A percentile compares a stretch with the other conserved stretches of the same genome.
These are phyloP conservation scores for Synergus itoensis DNA, from an alignment of 2,888 invertebrate species.

Conservation along the genomic window DNA sequence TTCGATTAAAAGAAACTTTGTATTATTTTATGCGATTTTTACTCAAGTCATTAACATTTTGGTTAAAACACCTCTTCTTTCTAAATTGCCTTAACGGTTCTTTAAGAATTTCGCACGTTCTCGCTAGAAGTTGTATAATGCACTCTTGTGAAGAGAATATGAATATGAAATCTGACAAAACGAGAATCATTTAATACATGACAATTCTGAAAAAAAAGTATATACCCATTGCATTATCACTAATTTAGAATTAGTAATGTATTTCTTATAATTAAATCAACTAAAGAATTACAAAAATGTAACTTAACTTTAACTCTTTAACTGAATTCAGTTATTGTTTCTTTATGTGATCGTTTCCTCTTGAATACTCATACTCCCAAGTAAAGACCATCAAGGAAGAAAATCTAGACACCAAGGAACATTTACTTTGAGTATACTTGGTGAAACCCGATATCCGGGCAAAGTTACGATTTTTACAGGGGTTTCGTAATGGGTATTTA, in stretches of 20 bases:
- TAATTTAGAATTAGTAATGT: too few species aligned
- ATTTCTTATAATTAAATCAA: not conserved
- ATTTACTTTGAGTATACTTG: constrained; percentile 18
- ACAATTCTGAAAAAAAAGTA: not conserved
- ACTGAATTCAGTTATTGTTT: constrained; percentile 30
- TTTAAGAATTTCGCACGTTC: not conserved
- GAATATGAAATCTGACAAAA: not conserved
- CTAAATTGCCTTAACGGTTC: not conserved
- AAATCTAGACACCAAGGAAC: constrained; percentile 20
- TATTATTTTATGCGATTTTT: not conserved
- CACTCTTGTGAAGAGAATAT: too few species aligned
- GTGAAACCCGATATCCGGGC: constrained; percentile 29
- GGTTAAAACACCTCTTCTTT: not conserved
- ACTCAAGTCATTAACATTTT: not conserved
- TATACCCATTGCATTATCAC: too few species aligned
- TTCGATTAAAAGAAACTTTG: not conserved
- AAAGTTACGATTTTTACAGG: constrained; percentile 27
- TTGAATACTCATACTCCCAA: not conserved
- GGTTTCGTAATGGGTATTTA: constrained; percentile 24
- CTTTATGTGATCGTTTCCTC: constrained; percentile 20
- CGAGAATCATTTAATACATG: not conserved
- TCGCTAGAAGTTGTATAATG: not conserved
- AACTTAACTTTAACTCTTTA: not conserved
- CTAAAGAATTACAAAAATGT: not conserved
- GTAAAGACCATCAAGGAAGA: not conserved